A percentile compares a stretch with the other conserved stretches of the same genome.
Evolutionary conservation across 2,797 vertebrate species (phyloP).

Genomic region (Thalassophryne amazonica): DNA sequence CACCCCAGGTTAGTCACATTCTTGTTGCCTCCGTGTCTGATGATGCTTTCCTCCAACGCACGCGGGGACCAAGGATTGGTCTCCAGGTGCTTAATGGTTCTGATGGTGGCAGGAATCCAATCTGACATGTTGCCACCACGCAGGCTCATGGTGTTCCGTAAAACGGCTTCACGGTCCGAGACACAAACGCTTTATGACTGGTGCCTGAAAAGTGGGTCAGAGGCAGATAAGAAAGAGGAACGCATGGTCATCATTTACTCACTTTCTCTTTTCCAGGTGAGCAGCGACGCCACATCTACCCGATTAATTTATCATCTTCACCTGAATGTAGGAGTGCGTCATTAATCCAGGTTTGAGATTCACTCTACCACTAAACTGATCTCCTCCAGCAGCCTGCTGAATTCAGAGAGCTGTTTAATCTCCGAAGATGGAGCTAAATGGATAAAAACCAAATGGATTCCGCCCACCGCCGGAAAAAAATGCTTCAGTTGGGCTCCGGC

Average conservation of each 20-base stretch:
- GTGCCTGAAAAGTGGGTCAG: conserved; percentile 14
- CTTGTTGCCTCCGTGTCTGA: not conserved
- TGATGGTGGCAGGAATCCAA: conserved; percentile 26
- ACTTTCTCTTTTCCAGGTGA: not conserved
- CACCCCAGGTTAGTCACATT: conserved; percentile 30
- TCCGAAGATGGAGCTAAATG: not conserved
- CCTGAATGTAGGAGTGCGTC: no score
- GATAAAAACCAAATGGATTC: not conserved
- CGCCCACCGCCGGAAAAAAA: not conserved
- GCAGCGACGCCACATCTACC: not conserved
- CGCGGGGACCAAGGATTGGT: conserved; percentile 23
- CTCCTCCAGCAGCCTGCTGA: conserved; percentile 13
- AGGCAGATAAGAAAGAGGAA: not conserved
- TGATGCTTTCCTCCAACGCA: not conserved
- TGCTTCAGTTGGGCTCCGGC: not conserved
- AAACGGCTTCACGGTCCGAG: not conserved
- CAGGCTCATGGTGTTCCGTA: conserved; percentile 39
- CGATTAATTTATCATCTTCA: not conserved
- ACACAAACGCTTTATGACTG: not conserved
- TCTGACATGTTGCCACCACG: conserved; percentile 45
- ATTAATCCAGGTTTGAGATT: no score
- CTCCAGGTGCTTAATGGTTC: conserved; percentile 10
- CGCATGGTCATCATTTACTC: conserved; percentile 1
- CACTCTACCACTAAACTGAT: no score
- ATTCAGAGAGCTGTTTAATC: conserved; percentile 20